A percentile compares a stretch with the other conserved stretches of the same genome.
Evolutionary conservation across 2,888 invertebrate species (phyloP).

Genomic region (Ormyrus nitidulus): DNA sequence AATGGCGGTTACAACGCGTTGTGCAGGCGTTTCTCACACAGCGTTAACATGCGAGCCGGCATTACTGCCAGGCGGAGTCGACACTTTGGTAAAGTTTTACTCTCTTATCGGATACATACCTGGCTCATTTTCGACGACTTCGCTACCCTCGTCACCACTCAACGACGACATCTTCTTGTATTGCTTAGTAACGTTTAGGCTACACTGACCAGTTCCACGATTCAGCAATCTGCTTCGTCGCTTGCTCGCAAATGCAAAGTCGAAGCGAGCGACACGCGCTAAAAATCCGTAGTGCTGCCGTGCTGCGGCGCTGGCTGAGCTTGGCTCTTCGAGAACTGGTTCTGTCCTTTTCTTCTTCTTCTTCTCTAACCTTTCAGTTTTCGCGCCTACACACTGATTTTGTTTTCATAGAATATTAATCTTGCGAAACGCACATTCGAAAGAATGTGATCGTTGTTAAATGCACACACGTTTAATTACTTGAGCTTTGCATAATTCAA

Average conservation of each 20-base stretch:
- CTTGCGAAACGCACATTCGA: no score
- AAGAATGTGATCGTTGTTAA: no score
- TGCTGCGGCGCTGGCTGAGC: neutral
- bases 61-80: neutral
- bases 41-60: conserved; percentile 34
- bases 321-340: no score
- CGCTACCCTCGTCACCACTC: conserved; percentile 70
- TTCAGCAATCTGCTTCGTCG: no score
- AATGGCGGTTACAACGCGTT: conserved; percentile 66
- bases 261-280: neutral
- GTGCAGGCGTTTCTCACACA: neutral
- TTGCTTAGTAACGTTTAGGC: conserved; percentile 29
- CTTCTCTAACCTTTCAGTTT: no score
- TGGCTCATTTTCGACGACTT: conserved; percentile 67
- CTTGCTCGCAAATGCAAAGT: no score
- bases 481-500: no score
- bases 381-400: no score
- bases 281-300: neutral
- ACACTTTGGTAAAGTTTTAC: neutral
- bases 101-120: conserved; percentile 60
- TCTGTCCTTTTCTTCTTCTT: no score
- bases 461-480: no score
- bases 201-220: no score
- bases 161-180: conserved; percentile 69
- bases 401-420: no score